Base-by-base conservation (phyloP, 2,888 invertebrate genomes). In the Agapostemon virescens region DNA sequence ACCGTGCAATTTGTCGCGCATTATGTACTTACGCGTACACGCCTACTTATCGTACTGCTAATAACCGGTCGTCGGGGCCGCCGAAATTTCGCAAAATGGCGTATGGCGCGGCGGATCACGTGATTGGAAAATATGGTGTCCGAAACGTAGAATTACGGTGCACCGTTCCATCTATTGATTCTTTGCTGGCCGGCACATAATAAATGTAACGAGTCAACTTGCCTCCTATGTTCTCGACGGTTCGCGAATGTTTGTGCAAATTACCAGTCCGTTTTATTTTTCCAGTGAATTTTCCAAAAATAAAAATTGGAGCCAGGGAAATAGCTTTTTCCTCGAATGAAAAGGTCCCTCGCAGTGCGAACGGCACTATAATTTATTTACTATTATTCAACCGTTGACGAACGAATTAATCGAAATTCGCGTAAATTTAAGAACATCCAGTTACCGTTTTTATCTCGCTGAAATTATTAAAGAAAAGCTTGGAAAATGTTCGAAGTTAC, bases 1-100 rank as follows among this genome's bases (percentile, higher is more conserved):
- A 26, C 33, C 55, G 36, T 42, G 72, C 77, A 82, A 77, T 83
- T 83, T 73, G 67, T 71, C 73, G 63, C n/a, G 78, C 75, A 75
- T 82, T 81, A 77, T 69, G 55, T 38, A 61, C 81, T 77, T 52
- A 52, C 30, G 42, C 49, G 17, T 7, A 23, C 74, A 17, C 67
- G 49, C 17, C 61, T 38, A 52, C 58, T 69, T 55, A 67, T 71
- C 66, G 42, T 67, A 33, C 20, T 30, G 66, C 20, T 69, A 67
- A 70, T 49, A 30, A 70, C 58, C n/a, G 61, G 49, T 15, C 26
- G 15, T 30, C 38, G 30, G 17, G 55, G n/a, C 58, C 15, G 33
- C 40, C 74, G 33, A 74, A 74, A 58, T 55, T 68, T 61, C 42
- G 52, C 38, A 40, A 58, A 66, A 78, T 61, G 61, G 69, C n/a